These are phyloP conservation scores for Gymnopithys bicolor DNA, from an alignment of 2,797 vertebrate species.

Conservation along the genomic window DNA sequence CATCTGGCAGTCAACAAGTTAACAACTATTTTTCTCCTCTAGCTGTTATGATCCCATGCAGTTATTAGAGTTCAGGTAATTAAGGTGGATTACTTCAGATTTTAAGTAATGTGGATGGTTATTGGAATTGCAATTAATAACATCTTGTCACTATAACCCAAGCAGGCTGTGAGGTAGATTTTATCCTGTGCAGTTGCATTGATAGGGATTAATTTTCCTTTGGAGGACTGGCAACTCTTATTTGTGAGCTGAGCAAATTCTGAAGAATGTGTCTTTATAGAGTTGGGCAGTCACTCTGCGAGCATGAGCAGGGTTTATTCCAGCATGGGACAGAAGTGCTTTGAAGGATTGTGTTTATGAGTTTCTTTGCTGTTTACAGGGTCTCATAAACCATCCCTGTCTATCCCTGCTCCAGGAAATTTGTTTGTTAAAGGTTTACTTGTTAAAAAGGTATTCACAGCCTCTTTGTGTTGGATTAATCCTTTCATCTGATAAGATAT, in stretches of 20 bases:
- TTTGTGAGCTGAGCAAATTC: not conserved
- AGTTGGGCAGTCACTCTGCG: not conserved
- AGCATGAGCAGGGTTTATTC: not conserved
- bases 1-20: constrained; percentile 51
- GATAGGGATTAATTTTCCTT: not conserved
- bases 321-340: not conserved
- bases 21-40: constrained; percentile 41
- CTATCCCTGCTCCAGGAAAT: not conserved
- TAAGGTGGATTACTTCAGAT: constrained; percentile 33
- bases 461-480: constrained; percentile 25
- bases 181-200: not conserved
- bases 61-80: constrained; percentile 21
- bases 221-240: not conserved
- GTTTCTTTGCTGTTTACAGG: not conserved
- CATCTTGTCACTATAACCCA: constrained; percentile 6
- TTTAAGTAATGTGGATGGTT: not conserved
- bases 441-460: not conserved
- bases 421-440: constrained; percentile 23
- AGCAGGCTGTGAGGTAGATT: constrained; percentile 34
- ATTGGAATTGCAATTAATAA: constrained; percentile 12
- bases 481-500: constrained; percentile 36
- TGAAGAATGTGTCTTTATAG: not conserved
- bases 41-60: not conserved
- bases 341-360: not conserved
- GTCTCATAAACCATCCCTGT: not conserved